Evolutionary conservation across 2,888 invertebrate species (phyloP), one percentile per base, ranked within the genome.

Genomic region (Nasonovia ribisnigri): DNA sequence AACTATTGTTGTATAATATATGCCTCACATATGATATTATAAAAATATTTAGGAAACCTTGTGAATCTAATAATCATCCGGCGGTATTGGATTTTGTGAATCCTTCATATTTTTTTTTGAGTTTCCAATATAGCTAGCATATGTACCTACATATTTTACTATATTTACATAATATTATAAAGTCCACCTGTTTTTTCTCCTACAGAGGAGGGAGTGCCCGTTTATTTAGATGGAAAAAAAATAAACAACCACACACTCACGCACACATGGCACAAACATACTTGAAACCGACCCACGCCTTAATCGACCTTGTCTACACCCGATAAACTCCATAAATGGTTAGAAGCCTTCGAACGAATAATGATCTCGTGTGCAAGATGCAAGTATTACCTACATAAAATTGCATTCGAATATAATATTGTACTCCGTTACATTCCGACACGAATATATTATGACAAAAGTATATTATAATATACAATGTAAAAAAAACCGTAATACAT

Each of bases 261-360:
- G n/a, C 48, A 91, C 86, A 86, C 57, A 92, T 46, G 29, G 48
- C 84, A 91, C 26, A 67, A 26, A 67, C 67, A 77, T 51, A 67
- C 60, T 86, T 90, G 42, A 60, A 93, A 93, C 84, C 90, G 60
- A 86, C 93, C 93, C 93, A 93, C 93, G 93, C 90, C 90, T 93
- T 60, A 89, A 46, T 84, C 86, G 93, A 93, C 93, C 93, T 93
- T 93, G 93, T 90, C 84, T 90, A 51, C 60, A 86, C 86, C 51
- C 90, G 93, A 93, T 93, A 93, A 93, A 93, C 90, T 93, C 93
- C 93, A 93, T 93, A 93, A 90, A 93, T 93, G 93, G 93, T 51
- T 84, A 90, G 48, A 48, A 93, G 93, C 93, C 93, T 93, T 93
- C 93, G 86, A 60, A 86, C 90, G 29, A 67, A 57, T 77, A 77